Conservation (phyloP, 1,140 invertebrate genomes). For the Ladona fulva region DNA sequence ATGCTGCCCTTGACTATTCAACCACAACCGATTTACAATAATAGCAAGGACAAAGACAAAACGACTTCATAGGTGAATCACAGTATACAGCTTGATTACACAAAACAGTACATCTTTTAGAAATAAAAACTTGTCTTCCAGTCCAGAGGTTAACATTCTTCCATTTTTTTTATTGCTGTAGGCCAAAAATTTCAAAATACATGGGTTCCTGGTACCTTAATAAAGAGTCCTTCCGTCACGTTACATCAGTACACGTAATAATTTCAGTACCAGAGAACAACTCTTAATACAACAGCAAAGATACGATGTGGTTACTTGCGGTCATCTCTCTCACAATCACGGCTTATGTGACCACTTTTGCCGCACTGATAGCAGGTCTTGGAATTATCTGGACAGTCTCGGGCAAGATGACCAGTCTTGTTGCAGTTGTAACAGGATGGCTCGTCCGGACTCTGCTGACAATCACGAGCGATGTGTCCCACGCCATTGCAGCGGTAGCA, state of each 20-base stretch:
- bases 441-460: constrained; percentile 49
- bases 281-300: constrained; percentile 9
- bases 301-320: constrained; percentile 19
- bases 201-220: constrained; percentile 8
- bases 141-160: constrained; percentile 9
- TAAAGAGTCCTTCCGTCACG: constrained; percentile 3
- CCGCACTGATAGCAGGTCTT: constrained; percentile 40
- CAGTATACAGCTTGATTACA: constrained; percentile 6
- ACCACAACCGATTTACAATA: constrained; percentile 9
- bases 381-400: constrained; percentile 63
- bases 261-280: constrained; percentile 1
- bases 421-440: constrained; percentile 80
- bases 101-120: constrained; percentile 1
- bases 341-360: constrained; percentile 39
- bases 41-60: constrained; percentile 9
- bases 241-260: constrained; percentile 7
- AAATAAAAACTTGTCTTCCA: background rate
- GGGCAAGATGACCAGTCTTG: constrained; percentile 79
- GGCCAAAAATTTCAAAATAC: background rate
- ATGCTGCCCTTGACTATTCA: background rate
- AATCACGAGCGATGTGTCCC: constrained; percentile 85
- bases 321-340: constrained; percentile 35
- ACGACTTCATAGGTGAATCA: constrained; percentile 5
- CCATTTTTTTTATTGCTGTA: constrained; percentile 9
- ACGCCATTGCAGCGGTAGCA: constrained; percentile 78